Conservation (phyloP, 2,113 vertebrate species). For the Tonatia bakeri region DNA sequence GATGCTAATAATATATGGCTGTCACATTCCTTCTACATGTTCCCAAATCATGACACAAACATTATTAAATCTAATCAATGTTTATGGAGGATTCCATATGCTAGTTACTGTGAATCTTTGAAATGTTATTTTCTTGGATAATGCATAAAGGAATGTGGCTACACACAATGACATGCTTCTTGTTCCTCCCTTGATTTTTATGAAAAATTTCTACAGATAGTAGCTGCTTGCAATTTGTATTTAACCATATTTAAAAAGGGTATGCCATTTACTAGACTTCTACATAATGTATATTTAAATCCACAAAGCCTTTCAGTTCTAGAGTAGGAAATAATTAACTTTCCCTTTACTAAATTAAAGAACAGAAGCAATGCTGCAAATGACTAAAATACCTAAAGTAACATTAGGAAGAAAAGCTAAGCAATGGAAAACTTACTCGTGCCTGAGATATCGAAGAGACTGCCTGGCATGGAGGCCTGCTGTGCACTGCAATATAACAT, state of each 20-base stretch:
- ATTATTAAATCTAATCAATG: conserved; percentile 70
- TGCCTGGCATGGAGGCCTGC: background rate
- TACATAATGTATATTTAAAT: conserved; percentile 43
- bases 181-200: conserved; percentile 48
- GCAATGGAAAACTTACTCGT: background rate
- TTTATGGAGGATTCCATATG: conserved; percentile 36
- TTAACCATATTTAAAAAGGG: conserved; percentile 20
- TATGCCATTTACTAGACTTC: conserved; percentile 25
- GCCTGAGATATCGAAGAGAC: background rate
- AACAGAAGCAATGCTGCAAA: conserved; percentile 1
- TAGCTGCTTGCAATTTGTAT: conserved; percentile 31
- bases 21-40: conserved; percentile 54
- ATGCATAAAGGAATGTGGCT: conserved; percentile 26
- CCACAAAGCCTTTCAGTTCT: conserved; percentile 2
- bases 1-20: conserved; percentile 65
- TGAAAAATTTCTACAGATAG: conserved; percentile 33
- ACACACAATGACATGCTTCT: conserved; percentile 31
- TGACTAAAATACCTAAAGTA: background rate
- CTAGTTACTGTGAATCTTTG: conserved; percentile 47
- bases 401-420: background rate
- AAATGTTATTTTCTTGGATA: conserved; percentile 53
- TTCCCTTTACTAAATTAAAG: background rate
- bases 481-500: background rate
- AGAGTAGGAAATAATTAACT: conserved; percentile 33
- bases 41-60: conserved; percentile 67